Percentiles rank a stretch among this genome's conserved stretches.
These are phyloP conservation scores for Acheta domesticus DNA, from an alignment of 2,888 invertebrate genomes.

Conservation along the genomic window DNA sequence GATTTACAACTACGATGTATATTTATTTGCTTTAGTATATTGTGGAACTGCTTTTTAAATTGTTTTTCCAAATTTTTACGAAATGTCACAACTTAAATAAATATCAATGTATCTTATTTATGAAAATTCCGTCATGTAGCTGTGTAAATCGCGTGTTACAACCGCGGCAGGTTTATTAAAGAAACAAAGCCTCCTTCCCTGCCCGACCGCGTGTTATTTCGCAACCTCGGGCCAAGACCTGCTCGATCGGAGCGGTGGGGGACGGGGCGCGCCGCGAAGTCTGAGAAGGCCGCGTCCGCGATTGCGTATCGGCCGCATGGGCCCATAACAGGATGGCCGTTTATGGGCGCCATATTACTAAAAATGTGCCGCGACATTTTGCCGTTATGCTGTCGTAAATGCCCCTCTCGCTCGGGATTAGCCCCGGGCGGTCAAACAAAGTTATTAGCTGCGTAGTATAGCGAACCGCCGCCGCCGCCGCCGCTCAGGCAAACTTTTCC, in stretches of 20 bases:
- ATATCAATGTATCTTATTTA: neutral
- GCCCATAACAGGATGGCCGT: slow-evolving; percentile 10
- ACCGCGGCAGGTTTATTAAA: neutral
- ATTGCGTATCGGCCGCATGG: slow-evolving; percentile 3
- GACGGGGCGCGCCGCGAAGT: too few species aligned
- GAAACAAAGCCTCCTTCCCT: too few species aligned
- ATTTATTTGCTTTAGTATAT: too few species aligned
- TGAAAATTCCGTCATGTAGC: neutral
- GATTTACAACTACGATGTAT: too few species aligned
- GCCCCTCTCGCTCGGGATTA: neutral
- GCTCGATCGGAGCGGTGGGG: too few species aligned
- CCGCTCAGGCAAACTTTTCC: too few species aligned
- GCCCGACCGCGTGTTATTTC: too few species aligned
- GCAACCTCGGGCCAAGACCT: too few species aligned
- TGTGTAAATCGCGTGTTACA: neutral
- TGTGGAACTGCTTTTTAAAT: too few species aligned
- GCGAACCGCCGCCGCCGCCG: neutral
- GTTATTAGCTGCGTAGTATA: neutral
- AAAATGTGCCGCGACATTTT: slow-evolving; percentile 18
- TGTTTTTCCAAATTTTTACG: too few species aligned
- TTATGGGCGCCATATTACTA: slow-evolving; percentile 18
- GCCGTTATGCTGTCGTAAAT: slow-evolving; percentile 18
- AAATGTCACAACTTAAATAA: neutral
- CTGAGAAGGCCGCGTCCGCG: neutral
- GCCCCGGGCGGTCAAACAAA: slow-evolving; percentile 18